A percentile compares a stretch with the other conserved stretches of the same genome.
phyloP scores from a whole-genome alignment of 2,888 invertebrate species.

The Caenorhabditis sp. region DNA sequence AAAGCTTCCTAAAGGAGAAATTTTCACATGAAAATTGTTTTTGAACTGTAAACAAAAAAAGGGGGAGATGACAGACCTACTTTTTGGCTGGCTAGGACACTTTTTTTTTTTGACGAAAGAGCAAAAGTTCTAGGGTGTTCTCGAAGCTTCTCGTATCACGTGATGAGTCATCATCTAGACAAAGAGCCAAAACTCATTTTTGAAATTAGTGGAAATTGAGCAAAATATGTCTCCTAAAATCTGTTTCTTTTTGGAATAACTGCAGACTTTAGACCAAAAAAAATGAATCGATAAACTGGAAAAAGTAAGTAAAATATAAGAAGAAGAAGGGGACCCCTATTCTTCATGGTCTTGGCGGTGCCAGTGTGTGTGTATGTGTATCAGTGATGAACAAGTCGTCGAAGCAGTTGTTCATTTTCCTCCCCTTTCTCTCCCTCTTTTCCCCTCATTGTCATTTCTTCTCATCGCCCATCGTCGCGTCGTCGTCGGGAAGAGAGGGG shows the following conservation, averaged over 20 bases:
- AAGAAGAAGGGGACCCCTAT: background rate
- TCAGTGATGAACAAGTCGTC: slow-evolving; percentile 29
- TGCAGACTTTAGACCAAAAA: background rate
- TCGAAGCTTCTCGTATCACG: background rate
- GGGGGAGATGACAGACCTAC: background rate
- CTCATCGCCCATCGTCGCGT: background rate
- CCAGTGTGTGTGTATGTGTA: slow-evolving; percentile 7
- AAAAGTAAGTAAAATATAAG: slow-evolving; percentile 21
- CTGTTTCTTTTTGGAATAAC: too few species aligned
- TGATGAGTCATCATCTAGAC: slow-evolving; percentile 1
- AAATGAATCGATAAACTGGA: background rate
- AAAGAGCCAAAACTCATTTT: too few species aligned
- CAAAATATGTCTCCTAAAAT: too few species aligned
- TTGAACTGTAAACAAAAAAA: too few species aligned
- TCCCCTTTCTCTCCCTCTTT: slow-evolving; percentile 1
- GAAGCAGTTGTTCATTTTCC: slow-evolving; percentile 53
- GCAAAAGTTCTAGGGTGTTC: background rate
- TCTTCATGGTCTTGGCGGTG: background rate
- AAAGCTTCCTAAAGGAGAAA: too few species aligned
- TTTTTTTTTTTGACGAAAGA: too few species aligned
- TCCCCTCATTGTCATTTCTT: slow-evolving; percentile 32
- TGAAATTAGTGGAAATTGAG: background rate
- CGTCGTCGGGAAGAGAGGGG: slow-evolving; percentile 5
- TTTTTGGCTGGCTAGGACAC: too few species aligned
- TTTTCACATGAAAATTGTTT: background rate